phyloP scores from a whole-genome alignment of 2,888 invertebrate species.

The Hypolimnas misippus region DNA sequence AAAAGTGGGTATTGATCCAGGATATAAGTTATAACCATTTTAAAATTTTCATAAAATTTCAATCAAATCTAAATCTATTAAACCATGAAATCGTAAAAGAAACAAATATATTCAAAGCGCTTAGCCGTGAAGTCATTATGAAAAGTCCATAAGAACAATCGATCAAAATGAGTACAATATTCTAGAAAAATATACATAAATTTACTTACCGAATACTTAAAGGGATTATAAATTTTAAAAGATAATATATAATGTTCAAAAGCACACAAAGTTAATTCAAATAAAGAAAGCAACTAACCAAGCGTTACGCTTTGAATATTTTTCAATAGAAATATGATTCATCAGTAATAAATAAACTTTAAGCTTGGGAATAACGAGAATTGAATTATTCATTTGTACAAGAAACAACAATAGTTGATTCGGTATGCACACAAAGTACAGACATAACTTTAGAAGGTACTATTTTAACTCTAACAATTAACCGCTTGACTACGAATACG shows the following conservation, averaged over 20 bases:
- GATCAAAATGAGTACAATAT: neutral
- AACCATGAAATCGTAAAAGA: too few relatives aligned
- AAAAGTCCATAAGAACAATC: slow-evolving; percentile 11
- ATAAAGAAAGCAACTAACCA: slow-evolving; percentile 31
- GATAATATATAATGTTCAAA: neutral
- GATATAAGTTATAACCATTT: too few relatives aligned
- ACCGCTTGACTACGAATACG: slow-evolving; percentile 20
- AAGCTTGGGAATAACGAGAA: slow-evolving; percentile 59
- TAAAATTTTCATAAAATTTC: too few relatives aligned
- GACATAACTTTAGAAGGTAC: slow-evolving; percentile 53
- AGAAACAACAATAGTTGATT: slow-evolving; percentile 58
- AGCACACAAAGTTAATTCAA: slow-evolving; percentile 11
- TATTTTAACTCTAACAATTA: slow-evolving; percentile 41
- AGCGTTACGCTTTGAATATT: slow-evolving; percentile 29
- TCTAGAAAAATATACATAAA: too few relatives aligned
- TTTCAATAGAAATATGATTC: slow-evolving; percentile 49
- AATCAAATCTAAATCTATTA: too few relatives aligned
- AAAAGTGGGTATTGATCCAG: too few relatives aligned
- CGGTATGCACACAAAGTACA: slow-evolving; percentile 52
- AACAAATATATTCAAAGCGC: too few relatives aligned
- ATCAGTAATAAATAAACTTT: slow-evolving; percentile 54
- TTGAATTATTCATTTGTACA: slow-evolving; percentile 64
- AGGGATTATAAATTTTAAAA: neutral
- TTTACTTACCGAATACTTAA: neutral
- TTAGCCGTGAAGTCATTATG: slow-evolving; percentile 7